phyloP scores from a whole-genome alignment of 53 echinoderm and acorn worm genomes.

The Temnopleurus reevesii region DNA sequence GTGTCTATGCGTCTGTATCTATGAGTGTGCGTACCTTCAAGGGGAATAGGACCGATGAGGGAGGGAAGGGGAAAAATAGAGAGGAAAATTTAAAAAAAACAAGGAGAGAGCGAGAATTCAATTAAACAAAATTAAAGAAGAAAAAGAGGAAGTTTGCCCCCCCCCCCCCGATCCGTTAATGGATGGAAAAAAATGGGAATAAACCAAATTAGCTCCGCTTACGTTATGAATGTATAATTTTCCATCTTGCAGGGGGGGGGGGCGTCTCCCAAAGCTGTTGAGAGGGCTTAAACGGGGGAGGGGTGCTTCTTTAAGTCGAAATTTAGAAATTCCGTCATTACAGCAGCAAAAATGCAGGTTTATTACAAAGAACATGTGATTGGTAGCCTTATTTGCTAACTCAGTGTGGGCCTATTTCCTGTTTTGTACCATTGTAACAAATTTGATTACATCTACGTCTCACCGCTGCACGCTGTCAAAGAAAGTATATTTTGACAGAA shows the following conservation, averaged over 20 bases:
- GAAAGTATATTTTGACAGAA: slow-evolving; percentile 18
- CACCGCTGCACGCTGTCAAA: not conserved
- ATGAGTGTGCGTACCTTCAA: not conserved
- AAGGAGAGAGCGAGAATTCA: not conserved
- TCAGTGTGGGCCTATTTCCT: not conserved
- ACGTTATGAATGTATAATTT: too few relatives aligned
- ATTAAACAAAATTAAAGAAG: too few relatives aligned
- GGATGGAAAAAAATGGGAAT: too few relatives aligned
- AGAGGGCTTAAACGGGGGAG: not conserved
- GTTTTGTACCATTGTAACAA: not conserved
- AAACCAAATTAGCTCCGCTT: too few relatives aligned
- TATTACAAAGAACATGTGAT: too few relatives aligned
- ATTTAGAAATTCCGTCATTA: slow-evolving; percentile 3
- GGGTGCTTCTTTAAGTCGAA: not conserved
- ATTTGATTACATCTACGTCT: not conserved
- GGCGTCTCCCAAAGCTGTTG: not conserved
- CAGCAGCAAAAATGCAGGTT: not conserved
- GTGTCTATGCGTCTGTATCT: not conserved
- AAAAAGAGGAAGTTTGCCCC: too few relatives aligned
- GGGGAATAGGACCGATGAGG: too few relatives aligned
- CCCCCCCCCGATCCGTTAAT: too few relatives aligned
- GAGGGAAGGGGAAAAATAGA: not conserved
- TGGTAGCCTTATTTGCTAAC: not conserved
- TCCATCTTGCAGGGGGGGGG: too few relatives aligned
- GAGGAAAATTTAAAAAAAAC: not conserved